Evolutionary conservation across 2,113 vertebrate genomes (phyloP), one percentile per base, ranked within the genome.

Genomic region (Ramphastos sulfuratus): DNA sequence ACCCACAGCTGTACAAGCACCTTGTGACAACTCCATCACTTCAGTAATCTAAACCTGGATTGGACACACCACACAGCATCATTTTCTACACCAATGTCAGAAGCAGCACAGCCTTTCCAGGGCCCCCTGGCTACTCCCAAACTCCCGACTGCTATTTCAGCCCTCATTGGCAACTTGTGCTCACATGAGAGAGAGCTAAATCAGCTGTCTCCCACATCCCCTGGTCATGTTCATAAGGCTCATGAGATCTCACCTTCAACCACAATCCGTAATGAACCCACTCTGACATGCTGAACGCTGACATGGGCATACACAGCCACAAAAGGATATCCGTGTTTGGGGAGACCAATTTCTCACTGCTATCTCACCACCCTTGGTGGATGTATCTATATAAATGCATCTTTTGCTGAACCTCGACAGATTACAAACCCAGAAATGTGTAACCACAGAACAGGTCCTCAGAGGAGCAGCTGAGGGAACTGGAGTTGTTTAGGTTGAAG

Each of bases 271-370:
- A 31, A 58, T 10, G 39, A 71, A 81, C 28, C 16, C 7, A 9
- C 24, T 3, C 27, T 17, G 11, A 15, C 1, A 2, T 56, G 10
- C 4, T 6, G 78, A 66, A 0, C 10, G 48, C 9, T 25, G 19
- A 37, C 19, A 64, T 28, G 63, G 23, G n/a, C 17, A 16, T 7
- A 12, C 2, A 12, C 0, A 64, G 56, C 16, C 35, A 61, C 39
- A 66, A 39, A 18, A 52, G 46, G 35, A 33, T 15, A 23, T n/a
- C 44, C 9, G n/a, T 66, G 6, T 19, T 79, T 67, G 10, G 39
- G 48, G 74, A 31, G 37, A 52, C 54, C 65, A 52, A 25, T 2
- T 5, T 2, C 7, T 30, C 18, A 10, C 37, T 54, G 44, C 27
- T 63, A 55, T 7, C 15, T 54, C 66, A 19, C 7, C 15, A 5